Evolutionary conservation across 2,113 vertebrate genomes (phyloP).

Genomic region (Tonatia bakeri): DNA sequence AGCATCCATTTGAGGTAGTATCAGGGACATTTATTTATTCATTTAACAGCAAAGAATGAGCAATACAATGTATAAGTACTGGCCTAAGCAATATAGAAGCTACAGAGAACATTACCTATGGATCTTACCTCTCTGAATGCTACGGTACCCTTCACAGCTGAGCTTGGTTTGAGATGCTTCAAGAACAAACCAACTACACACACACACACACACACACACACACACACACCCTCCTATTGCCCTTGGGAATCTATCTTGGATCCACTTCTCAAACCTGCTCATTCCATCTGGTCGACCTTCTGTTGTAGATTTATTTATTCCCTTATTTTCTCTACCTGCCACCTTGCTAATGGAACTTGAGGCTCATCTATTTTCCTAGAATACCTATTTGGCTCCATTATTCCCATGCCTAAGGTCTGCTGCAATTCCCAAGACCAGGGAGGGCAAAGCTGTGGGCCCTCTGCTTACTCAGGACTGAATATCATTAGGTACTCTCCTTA

Average conservation of each 20-base stretch:
- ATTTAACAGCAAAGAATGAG: not conserved
- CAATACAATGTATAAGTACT: not conserved
- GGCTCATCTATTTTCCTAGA: not conserved
- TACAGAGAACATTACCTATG: not conserved
- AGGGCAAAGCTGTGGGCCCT: not conserved
- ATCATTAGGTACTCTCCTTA: not conserved
- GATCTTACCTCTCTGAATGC: not conserved
- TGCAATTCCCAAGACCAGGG: not conserved
- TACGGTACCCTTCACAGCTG: not conserved
- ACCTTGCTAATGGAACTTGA: not conserved
- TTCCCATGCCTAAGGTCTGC: not conserved
- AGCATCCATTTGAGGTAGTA: not conserved
- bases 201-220: no score
- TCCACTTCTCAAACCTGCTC: not conserved
- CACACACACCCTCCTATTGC: not conserved
- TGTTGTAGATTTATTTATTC: not conserved
- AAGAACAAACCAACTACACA: not conserved
- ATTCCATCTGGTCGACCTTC: not conserved
- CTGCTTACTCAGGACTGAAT: not conserved
- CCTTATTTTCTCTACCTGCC: not conserved
- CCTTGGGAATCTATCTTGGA: not conserved
- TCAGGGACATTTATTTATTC: not conserved
- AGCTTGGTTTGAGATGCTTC: not conserved
- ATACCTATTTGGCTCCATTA: not conserved
- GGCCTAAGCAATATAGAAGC: not conserved